A percentile compares a stretch with the other conserved stretches of the same genome.
phyloP scores from a whole-genome alignment of 2,113 vertebrate genomes.

The Toxotes chatareus region DNA sequence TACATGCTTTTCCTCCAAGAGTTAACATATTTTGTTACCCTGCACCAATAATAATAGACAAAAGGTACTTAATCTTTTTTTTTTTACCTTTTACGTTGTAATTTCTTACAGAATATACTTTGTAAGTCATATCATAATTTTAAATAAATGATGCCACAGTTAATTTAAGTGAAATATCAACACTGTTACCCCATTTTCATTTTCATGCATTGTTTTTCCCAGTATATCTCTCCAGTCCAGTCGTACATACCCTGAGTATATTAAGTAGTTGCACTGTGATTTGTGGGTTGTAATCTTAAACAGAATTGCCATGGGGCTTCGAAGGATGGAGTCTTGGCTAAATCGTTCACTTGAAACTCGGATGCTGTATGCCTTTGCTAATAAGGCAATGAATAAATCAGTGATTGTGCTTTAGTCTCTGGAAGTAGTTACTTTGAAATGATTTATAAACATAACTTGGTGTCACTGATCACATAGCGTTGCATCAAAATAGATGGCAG shows the following conservation, averaged over 20 bases:
- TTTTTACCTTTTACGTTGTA: background rate
- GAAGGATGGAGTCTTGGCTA: conserved; percentile 31
- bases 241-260: too few relatives aligned
- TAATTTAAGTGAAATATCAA: too few relatives aligned
- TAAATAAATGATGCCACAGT: too few relatives aligned
- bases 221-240: background rate
- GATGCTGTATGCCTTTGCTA: background rate
- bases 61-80: too few relatives aligned
- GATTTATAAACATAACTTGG: conserved; percentile 17
- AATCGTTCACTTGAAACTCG: conserved; percentile 14
- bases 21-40: conserved; percentile 1
- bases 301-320: conserved; percentile 12
- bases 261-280: background rate
- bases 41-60: background rate
- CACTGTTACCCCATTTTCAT: background rate
- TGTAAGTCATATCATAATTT: background rate
- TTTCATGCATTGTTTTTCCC: too few relatives aligned
- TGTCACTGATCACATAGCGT: conserved; percentile 28
- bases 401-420: conserved; percentile 19
- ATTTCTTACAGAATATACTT: background rate
- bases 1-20: background rate
- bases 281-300: background rate
- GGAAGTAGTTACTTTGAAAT: conserved; percentile 13
- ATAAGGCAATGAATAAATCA: conserved; percentile 5
- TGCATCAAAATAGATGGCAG: conserved; percentile 32